A percentile compares a stretch with the other conserved stretches of the same genome.
phyloP scores from a whole-genome alignment of 2,113 vertebrate species.

The Crotalus tigris region DNA sequence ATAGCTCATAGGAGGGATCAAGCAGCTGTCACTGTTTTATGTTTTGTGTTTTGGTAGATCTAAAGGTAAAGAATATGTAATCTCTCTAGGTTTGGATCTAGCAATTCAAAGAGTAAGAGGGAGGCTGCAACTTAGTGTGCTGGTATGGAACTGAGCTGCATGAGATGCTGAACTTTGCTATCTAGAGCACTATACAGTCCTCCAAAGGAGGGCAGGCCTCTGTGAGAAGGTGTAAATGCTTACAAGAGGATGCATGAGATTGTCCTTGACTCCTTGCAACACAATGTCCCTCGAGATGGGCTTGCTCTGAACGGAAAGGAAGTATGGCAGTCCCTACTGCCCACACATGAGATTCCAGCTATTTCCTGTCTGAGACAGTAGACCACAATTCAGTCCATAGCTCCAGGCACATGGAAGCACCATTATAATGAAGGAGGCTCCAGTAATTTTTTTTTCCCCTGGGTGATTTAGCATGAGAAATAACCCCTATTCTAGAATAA shows the following conservation, averaged over 20 bases:
- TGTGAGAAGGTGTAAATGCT: not conserved
- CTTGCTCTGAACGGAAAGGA: not conserved
- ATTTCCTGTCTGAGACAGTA: not conserved
- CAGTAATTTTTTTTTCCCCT: too few species aligned
- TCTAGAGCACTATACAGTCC: not conserved
- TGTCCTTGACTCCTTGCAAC: not conserved
- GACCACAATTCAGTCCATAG: not conserved
- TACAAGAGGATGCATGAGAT: not conserved
- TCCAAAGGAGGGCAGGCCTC: not conserved
- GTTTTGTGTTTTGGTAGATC: not conserved
- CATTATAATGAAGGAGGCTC: not conserved
- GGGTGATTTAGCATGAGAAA: not conserved
- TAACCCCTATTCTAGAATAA: not conserved
- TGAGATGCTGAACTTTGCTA: not conserved
- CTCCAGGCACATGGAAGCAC: not conserved
- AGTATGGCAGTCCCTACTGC: not conserved
- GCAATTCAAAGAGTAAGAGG: not conserved
- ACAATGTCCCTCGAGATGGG: not conserved
- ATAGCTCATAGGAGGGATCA: not conserved
- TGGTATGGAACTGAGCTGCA: not conserved
- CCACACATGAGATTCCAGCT: not conserved
- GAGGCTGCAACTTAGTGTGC: not conserved
- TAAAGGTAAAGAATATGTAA: not conserved
- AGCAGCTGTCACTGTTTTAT: not conserved
- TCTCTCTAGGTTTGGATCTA: not conserved